A percentile compares a stretch with the other conserved stretches of the same genome.
These are phyloP conservation scores for Selene dorsalis DNA, from an alignment of 2,797 vertebrate species.

Conservation along the genomic window DNA sequence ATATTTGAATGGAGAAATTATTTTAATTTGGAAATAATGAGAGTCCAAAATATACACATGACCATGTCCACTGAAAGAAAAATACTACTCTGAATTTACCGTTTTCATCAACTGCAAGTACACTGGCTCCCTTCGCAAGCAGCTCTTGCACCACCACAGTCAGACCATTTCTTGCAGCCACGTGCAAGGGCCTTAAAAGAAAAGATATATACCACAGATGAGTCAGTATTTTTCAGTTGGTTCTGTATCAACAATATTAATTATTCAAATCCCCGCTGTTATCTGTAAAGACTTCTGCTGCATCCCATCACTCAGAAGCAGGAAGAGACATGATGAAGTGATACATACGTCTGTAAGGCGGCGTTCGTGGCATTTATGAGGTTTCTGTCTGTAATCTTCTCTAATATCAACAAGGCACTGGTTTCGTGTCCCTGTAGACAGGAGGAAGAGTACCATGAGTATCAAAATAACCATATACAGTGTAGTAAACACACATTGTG, in stretches of 20 bases:
- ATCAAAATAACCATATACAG: neutral
- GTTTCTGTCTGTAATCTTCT: constrained; percentile 98
- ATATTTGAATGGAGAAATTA: neutral
- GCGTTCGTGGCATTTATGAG: constrained; percentile 98
- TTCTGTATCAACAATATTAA: constrained; percentile 9
- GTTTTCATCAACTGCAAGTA: constrained; percentile 97
- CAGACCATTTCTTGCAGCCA: constrained; percentile 97
- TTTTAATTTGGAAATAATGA: neutral
- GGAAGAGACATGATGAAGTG: constrained; percentile 2
- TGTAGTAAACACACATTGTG: neutral
- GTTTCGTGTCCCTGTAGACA: constrained; percentile 96
- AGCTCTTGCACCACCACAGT: constrained; percentile 98
- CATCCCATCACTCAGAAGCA: neutral
- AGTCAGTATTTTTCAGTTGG: constrained; percentile 15
- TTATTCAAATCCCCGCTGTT: constrained; percentile 19
- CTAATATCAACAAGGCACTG: constrained; percentile 99
- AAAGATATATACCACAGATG: neutral
- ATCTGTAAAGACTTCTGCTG: neutral
- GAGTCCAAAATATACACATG: neutral
- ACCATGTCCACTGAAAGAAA: neutral
- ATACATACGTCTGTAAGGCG: constrained; percentile 97
- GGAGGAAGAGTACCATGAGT: neutral
- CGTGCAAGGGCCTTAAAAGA: constrained; percentile 91
- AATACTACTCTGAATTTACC: constrained; percentile 82
- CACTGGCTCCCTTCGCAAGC: constrained; percentile 95